A percentile compares a stretch with the other conserved stretches of the same genome.
Evolutionary conservation across 2,113 vertebrate species (phyloP).

Genomic region (Notarius quadriscutis): DNA sequence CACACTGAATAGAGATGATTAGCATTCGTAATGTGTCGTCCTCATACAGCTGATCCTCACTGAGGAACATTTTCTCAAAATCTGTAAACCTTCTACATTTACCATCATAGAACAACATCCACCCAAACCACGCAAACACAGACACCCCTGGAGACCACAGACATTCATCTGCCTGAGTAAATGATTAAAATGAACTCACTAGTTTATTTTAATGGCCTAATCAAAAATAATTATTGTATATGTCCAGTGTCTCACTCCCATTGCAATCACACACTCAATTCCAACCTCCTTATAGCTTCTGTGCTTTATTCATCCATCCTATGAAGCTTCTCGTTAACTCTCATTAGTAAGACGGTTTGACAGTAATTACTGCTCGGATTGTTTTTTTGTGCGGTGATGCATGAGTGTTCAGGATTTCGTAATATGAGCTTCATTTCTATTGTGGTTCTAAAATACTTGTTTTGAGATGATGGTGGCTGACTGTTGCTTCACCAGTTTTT

Average conservation of each 20-base stretch:
- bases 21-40: not conserved
- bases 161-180: constrained; percentile 3
- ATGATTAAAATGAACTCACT: constrained; percentile 32
- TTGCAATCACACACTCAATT: constrained; percentile 19
- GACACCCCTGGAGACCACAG: constrained; percentile 11
- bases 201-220: constrained; percentile 25
- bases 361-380: constrained; percentile 44
- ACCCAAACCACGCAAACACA: not conserved
- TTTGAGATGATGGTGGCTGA: not conserved
- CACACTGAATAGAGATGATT: not conserved
- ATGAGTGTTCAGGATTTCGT: not conserved
- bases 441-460: not conserved
- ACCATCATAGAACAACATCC: not conserved
- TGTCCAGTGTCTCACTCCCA: constrained; percentile 10
- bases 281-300: constrained; percentile 38
- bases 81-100: not conserved
- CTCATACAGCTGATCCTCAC: not conserved
- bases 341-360: constrained; percentile 46
- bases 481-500: not conserved
- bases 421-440: constrained; percentile 12
- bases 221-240: constrained; percentile 48
- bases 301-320: constrained; percentile 18
- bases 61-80: not conserved
- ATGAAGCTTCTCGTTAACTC: constrained; percentile 44
- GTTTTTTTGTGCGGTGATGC: not conserved